Evolutionary conservation across 2,888 invertebrate genomes (phyloP), one percentile per base, ranked within the genome.

Genomic region (Tortricodes alternella): DNA sequence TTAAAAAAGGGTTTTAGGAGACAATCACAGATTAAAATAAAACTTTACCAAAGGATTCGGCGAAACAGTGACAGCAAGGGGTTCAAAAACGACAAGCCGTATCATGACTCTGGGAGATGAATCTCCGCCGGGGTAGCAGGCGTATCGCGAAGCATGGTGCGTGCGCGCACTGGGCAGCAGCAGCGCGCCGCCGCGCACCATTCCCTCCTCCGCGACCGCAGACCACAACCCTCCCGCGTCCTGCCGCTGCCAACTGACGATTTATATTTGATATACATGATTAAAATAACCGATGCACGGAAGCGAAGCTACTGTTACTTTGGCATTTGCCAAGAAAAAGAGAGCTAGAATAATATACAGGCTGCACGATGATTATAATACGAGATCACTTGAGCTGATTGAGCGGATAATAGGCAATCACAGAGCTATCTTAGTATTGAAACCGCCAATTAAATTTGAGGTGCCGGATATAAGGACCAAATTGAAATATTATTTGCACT

Each of bases 111-210:
- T 89, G 58, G 94, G 93, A 44, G 94, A 92, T 34, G 93, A 90
- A 44, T 93, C 92, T 63, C 94, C 93, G 58, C 92, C 93, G 6
- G 93, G 93, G n/a, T 93, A 92, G 76, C 96, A 96, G 27, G 93
- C 92, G 82, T 95, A 96, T 63, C 93, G 83, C 0, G 94, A 93
- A 1, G 93, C 92, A 70, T 95, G 95, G 61, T 93, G 92, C 1
- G 92, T 83, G 50, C 93, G 91, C 32, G 93, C 92, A 49, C 93
- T 91, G 9, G 92, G 89, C 48, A 96, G 62, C 5, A 91, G 70
- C 1, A 90, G 72, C 0, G 87, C 77, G 0, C 85, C 84, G 0
- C 80, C 81, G 0, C 85, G 76, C 0, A 86, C 82, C 0, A 77
- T 76, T 1, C 85, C 87, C 51, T 89, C 89, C 2, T 74, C 76